Evolutionary conservation across 2,888 invertebrate species (phyloP), one percentile per base, ranked within the genome.

Genomic region (Malacosoma neustria): DNA sequence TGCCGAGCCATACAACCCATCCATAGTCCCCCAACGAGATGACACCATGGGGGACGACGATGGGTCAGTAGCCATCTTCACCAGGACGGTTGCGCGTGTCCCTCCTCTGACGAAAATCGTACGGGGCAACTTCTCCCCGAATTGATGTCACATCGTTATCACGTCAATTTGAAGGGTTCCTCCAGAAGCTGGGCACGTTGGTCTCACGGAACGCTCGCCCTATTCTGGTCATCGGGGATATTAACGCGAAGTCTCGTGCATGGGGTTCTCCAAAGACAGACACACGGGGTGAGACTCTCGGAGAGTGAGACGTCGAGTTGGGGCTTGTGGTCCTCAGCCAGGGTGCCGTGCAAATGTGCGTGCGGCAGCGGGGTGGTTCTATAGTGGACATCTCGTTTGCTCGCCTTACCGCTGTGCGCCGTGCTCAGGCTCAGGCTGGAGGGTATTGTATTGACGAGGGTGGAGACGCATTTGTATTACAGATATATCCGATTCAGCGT

Each of bases 181-280:
- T 43, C 0, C 15, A 6, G 1, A 12, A 11, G 11, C 4, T 46
- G 11, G 34, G 34, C 2, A 35, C 35, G 6, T 30, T 42, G 2
- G 29, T 42, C 6, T 15, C 15, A 11, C 35, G 29, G 12, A 13
- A 4, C 2, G 36, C 42, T 7, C 13, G 14, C 13, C 38, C 40
- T 5, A 30, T 22, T 2, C 12, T 43, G 1, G 22, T 43, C 2
- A 7, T 33, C 7, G 44, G 42, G 2, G 43, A 46, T 22, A 33
- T 46, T 5, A 44, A 46, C 13, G 42, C 45, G 12, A 45, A 45
- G 12, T 42, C 43, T 2, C 2, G 13, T 6, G 38, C 32, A 0
- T 44, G 41, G 42, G 45, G 44, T 4, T 40, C 40, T n/a, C 36
- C 35, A 0, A 30, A 11, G 5, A 47, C 43, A 5, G 35, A 41